Conservation (phyloP, 2,113 vertebrate genomes). For the Arenaria interpres region DNA sequence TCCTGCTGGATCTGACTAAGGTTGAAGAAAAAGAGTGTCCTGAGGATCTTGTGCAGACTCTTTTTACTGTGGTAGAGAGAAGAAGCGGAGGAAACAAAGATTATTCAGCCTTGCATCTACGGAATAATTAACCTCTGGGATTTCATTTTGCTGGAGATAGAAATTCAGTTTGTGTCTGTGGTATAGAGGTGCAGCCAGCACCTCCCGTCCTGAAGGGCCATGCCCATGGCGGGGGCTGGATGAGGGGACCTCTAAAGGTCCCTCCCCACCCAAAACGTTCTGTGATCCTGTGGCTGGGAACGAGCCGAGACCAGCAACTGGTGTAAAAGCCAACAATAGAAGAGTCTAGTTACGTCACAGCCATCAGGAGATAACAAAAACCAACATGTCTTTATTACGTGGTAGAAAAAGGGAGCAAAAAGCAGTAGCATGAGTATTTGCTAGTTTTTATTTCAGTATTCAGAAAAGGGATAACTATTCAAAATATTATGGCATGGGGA, state of each 20-base stretch:
- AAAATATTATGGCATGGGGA: not conserved
- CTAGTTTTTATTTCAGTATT: not conserved
- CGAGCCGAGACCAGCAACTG: not conserved
- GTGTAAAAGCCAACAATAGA: not conserved
- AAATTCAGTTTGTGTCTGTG: not conserved
- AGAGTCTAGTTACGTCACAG: not conserved
- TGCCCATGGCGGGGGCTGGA: not conserved
- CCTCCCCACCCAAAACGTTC: not conserved
- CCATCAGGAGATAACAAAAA: not conserved
- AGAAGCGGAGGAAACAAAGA: not conserved
- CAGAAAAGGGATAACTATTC: not conserved
- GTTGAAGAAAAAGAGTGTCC: not conserved
- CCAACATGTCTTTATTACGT: not conserved
- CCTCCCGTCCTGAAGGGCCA: not conserved
- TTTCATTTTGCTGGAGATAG: not conserved
- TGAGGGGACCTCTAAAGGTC: not conserved
- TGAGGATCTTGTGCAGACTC: not conserved
- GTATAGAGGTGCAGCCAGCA: not conserved
- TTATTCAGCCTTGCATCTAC: not conserved
- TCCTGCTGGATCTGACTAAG: not conserved
- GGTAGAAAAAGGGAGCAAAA: not conserved
- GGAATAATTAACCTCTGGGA: not conserved
- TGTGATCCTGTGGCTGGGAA: not conserved
- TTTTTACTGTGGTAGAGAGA: not conserved
- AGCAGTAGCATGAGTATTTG: not conserved